Evolutionary conservation across 2,888 invertebrate genomes (phyloP).

Genomic region (Dexiosoma caninum): DNA sequence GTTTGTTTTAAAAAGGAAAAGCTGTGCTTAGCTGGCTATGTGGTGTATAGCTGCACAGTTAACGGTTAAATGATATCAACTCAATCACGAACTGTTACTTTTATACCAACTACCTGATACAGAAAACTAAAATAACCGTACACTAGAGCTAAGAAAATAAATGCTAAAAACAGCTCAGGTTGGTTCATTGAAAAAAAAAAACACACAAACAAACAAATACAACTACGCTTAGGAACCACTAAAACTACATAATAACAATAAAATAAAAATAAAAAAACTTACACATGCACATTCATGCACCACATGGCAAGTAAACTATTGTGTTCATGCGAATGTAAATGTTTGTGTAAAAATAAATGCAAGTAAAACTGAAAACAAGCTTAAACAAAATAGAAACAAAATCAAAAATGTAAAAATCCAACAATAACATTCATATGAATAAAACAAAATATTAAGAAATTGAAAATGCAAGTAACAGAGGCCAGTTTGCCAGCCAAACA

Average conservation of each 20-base stretch:
- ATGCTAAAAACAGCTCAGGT: constrained; percentile 13
- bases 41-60: constrained; percentile 74
- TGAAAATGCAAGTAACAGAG: constrained; percentile 46
- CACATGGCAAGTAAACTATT: constrained; percentile 21
- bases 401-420: constrained; percentile 6
- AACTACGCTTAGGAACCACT: constrained; percentile 9
- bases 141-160: constrained; percentile 23
- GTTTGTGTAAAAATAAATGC: constrained; percentile 6
- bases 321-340: not conserved
- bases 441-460: constrained; percentile 49
- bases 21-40: constrained; percentile 62
- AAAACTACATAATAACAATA: not conserved
- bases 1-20: constrained; percentile 61
- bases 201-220: not conserved
- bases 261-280: not conserved
- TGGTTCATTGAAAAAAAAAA: constrained; percentile 33
- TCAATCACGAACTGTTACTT: constrained; percentile 74
- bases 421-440: constrained; percentile 5
- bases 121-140: constrained; percentile 43
- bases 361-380: constrained; percentile 25
- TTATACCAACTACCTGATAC: constrained; percentile 70
- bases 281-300: not conserved
- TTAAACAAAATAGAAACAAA: constrained; percentile 41
- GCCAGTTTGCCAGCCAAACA: not conserved
- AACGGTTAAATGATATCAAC: constrained; percentile 78